Base-by-base conservation (phyloP, 1,140 invertebrate genomes). In the Ips typographus region DNA sequence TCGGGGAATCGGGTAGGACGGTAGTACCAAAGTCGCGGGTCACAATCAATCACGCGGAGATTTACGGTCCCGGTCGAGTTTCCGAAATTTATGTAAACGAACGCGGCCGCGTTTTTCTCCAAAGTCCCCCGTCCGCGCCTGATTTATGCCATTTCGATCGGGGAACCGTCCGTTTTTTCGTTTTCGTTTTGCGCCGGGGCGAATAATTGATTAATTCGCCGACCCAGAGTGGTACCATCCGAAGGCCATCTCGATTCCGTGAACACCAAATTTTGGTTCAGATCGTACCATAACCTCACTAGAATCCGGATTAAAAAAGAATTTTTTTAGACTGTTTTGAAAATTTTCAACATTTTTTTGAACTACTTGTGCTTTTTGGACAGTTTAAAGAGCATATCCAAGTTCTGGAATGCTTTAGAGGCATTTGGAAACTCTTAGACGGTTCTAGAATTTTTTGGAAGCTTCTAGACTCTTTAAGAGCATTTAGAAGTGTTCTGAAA, bases 61-160 rank as follows among this genome's bases (percentile, higher is more conserved):
- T 59, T 59, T 59, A 59, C 57, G 57, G 8, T 40, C 38, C 57
- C 7, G 57, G 39, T 40, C 5, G 37, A 40, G 38, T 56, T 59
- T 59, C 57, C 39, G 40, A 59, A 59, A 59, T 59, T 59, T 59
- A 59, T 59, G 57, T 59, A 59, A 59, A 59, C 57, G 57, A 59
- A 59, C 57, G 57, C 39, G 57, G 38, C 57, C 38, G 57, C 39
- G 57, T 5, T 5, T 59, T 40, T 59, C 37, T 40, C 39, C 37
- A 5, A 40, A 37, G 37, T 8, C n/a, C 52, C n/a, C n/a, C 52
- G 52, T 55, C 22, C 44, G 44, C 53, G 7, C 38, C 57, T 40
- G 57, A 59, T 59, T 59, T 59, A 59, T 59, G 57, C 40, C 40
- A 40, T 59, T 36, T 41, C 38, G 39, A 8, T 59, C 40, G 5